These are phyloP conservation scores for Stenodema calcarata DNA, from an alignment of 2,888 invertebrate species.

Conservation along the genomic window DNA sequence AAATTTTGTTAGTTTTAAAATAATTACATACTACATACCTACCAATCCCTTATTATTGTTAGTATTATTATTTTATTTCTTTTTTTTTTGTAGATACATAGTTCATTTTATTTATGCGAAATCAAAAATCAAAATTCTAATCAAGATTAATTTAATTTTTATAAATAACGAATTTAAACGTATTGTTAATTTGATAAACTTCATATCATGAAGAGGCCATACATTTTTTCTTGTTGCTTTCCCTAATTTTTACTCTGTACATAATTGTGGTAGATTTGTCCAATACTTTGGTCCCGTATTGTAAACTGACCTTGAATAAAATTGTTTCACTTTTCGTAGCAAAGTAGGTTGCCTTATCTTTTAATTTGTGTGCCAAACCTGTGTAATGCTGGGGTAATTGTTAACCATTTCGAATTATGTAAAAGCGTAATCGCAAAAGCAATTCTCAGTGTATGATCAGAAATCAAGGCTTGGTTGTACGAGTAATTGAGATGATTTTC, in stretches of 20 bases:
- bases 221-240: not conserved
- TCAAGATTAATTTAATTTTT: conserved; percentile 39
- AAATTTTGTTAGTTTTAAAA: not conserved
- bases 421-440: not conserved
- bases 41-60: not conserved
- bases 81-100: not conserved
- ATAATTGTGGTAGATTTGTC: not conserved
- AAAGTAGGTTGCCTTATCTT: not conserved
- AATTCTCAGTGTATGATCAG: not conserved
- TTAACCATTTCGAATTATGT: not conserved
- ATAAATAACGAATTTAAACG: not conserved
- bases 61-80: no score
- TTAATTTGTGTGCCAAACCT: conserved; percentile 16
- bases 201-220: conserved; percentile 11
- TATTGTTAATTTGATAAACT: not conserved
- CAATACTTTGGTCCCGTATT: not conserved
- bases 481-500: not conserved
- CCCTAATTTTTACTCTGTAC: not conserved
- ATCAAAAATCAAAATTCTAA: conserved; percentile 40
- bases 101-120: not conserved
- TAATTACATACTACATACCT: conserved; percentile 1
- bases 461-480: not conserved
- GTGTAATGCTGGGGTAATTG: not conserved
- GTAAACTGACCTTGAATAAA: not conserved
- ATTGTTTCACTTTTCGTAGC: not conserved